Base-by-base conservation (phyloP, 1,140 invertebrate species). In the Saccostrea cuccullata region DNA sequence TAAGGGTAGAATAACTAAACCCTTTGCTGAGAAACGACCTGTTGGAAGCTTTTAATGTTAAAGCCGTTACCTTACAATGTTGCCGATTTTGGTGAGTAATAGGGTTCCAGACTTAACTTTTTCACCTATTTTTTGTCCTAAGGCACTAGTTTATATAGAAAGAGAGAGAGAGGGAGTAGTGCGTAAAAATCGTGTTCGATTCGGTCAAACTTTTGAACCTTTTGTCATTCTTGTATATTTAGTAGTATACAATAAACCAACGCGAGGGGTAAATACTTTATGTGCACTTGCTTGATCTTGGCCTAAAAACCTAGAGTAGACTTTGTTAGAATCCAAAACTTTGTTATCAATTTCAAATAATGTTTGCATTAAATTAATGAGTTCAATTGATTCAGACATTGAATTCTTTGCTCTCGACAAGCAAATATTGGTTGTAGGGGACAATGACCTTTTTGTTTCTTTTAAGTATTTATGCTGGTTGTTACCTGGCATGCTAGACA, bases 1-100 rank as follows among this genome's bases (percentile, higher is more conserved):
- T 36, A 77, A 77, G 26, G 30, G 30, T 30, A 30, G 26, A 30
- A 30, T 9, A 26, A 17, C 13, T 11, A 12, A 77, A 15, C 26
- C 17, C 26, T 8, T 15, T 9, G 15, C 30, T 36, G 70, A 30
- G 23, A 23, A 26, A 77, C 23, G 13, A 64, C 58, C 70, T 30
- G 26, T 36, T 15, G 15, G 30, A 40, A 15, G 26, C 13, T 30
- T 30, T 36, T 40, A 77, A 77, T 36, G 70, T 36, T 30, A 2
- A 30, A 30, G 26, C 70, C 70, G 36, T 36, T 36, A 30, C 13
- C 11, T 36, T 30, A 77, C 23, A 26, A 77, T 77, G 70, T 77
- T 77, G 70, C 70, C 70, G 26, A 77, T 15, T 36, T 36, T 77
- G 70, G 70, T 77, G 26, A 77, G 70, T 77, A 77, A 77, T 64